Evolutionary conservation across 2,113 vertebrate genomes (phyloP).

Genomic region (Python bivittatus): DNA sequence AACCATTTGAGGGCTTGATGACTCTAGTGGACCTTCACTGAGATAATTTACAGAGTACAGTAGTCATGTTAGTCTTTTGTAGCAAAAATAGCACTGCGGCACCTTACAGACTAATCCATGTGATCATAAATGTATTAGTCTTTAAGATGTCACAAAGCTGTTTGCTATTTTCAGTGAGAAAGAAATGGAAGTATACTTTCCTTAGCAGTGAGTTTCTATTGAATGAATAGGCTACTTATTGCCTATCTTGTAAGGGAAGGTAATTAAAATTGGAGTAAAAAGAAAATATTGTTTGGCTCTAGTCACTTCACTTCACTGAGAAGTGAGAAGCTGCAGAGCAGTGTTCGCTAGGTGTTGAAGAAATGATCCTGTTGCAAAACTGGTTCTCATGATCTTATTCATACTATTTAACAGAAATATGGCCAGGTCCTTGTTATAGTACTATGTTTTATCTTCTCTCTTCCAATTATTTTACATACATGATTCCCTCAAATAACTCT

Average conservation of each 20-base stretch:
- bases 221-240: neutral
- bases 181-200: neutral
- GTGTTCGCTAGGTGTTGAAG: neutral
- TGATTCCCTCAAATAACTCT: neutral
- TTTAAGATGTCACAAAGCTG: neutral
- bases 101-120: no score
- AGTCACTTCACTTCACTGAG: neutral
- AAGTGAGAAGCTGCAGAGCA: neutral
- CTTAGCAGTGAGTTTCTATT: neutral
- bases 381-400: neutral
- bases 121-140: no score
- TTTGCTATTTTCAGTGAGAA: neutral
- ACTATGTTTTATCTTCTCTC: neutral
- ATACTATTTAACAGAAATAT: neutral
- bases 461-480: neutral
- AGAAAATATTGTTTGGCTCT: neutral
- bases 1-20: neutral
- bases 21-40: neutral
- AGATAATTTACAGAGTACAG: no score
- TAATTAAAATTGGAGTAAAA: neutral
- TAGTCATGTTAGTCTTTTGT: no score
- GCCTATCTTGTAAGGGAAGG: neutral
- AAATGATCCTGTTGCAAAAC: neutral
- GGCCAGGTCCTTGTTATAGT: neutral
- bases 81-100: no score